phyloP scores from a whole-genome alignment of 1,140 invertebrate species.

The Drosophila tsacasi region DNA sequence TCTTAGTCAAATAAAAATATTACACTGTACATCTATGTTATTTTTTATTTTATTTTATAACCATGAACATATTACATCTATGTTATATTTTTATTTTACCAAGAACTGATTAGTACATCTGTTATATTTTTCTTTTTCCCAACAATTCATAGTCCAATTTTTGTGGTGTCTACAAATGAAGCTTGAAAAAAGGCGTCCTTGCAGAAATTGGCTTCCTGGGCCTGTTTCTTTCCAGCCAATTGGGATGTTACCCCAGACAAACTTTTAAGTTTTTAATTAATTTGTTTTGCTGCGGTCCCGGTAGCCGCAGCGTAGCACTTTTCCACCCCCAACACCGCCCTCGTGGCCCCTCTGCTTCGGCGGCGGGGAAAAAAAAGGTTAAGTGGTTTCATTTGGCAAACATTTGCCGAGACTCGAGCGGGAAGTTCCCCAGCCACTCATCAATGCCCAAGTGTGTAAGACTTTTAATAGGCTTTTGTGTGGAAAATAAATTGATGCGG shows the following conservation, averaged over 20 bases:
- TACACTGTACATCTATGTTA: no score
- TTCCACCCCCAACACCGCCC: neutral
- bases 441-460: slow-evolving; percentile 67
- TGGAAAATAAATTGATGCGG: slow-evolving; percentile 82
- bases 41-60: no score
- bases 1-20: no score
- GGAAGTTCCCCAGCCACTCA: slow-evolving; percentile 42
- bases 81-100: neutral
- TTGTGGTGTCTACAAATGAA: neutral
- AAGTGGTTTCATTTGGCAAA: slow-evolving; percentile 82
- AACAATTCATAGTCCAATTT: slow-evolving; percentile 24
- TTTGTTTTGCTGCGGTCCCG: slow-evolving; percentile 71
- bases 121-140: neutral
- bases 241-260: slow-evolving; percentile 41
- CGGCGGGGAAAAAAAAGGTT: slow-evolving; percentile 65
- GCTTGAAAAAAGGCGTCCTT: slow-evolving; percentile 20
- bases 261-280: slow-evolving; percentile 83
- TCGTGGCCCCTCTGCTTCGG: slow-evolving; percentile 21
- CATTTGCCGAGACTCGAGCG: slow-evolving; percentile 64
- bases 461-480: slow-evolving; percentile 83
- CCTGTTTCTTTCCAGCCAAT: slow-evolving; percentile 18
- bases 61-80: neutral
- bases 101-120: slow-evolving; percentile 19
- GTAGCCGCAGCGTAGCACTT: slow-evolving; percentile 25
- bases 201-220: slow-evolving; percentile 10